A percentile compares a stretch with the other conserved stretches of the same genome.
These are phyloP conservation scores for Nasua narica DNA, from an alignment of 2,797 vertebrate genomes.

Conservation along the genomic window DNA sequence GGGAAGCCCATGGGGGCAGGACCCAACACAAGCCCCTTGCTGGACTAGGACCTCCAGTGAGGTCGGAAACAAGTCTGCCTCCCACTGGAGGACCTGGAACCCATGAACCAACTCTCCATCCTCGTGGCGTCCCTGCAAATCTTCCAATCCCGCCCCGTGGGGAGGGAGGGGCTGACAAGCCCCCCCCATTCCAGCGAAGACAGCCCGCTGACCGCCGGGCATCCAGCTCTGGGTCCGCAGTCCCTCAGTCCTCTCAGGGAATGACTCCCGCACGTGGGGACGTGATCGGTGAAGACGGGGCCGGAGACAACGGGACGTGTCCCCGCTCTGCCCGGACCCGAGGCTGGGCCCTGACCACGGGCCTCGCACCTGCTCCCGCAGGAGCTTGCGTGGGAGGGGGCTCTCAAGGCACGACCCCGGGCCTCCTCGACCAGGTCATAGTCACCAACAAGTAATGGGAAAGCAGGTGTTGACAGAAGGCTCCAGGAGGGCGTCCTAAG, in stretches of 20 bases:
- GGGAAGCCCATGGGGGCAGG: neutral
- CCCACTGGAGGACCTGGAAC: neutral
- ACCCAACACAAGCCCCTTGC: neutral
- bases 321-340: fast-evolving
- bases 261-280: neutral
- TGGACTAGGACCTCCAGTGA: neutral
- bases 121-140: neutral
- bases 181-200: neutral
- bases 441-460: neutral
- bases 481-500: neutral
- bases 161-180: neutral
- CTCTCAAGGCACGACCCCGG: neutral
- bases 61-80: neutral
- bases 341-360: neutral
- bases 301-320: neutral
- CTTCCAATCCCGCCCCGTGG: neutral
- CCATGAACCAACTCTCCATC: neutral
- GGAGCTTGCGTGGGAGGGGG: neutral
- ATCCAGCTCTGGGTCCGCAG: neutral
- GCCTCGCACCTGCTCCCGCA: neutral
- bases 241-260: too few relatives aligned
- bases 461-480: neutral
- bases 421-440: neutral
- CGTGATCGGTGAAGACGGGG: neutral
- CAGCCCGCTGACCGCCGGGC: neutral